These are phyloP conservation scores for Discoglossus pictus DNA, from an alignment of 2,797 vertebrate genomes.

Conservation along the genomic window DNA sequence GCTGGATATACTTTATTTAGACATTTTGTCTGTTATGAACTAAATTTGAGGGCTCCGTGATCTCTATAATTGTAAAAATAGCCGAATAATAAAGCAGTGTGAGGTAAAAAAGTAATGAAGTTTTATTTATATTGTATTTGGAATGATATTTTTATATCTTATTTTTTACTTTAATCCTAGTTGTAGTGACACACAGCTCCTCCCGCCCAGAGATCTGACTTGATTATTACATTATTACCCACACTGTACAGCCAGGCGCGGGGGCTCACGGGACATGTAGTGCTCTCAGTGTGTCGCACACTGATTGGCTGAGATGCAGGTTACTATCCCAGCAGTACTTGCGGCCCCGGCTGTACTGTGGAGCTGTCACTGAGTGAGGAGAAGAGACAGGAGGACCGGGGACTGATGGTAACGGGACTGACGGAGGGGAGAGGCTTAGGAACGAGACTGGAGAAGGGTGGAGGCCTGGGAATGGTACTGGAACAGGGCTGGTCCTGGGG, in stretches of 20 bases:
- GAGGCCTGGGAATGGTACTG: background rate
- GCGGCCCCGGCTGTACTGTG: slow-evolving; percentile 4
- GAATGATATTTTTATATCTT: too few species aligned
- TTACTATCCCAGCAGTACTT: slow-evolving; percentile 21
- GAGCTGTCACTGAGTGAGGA: background rate
- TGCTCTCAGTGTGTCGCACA: background rate
- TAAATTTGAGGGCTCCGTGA: too few species aligned
- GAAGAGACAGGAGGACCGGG: background rate
- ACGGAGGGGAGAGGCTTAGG: too few species aligned
- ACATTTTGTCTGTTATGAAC: too few species aligned
- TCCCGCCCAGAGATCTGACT: background rate
- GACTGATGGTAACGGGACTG: slow-evolving; percentile 10
- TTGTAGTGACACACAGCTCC: background rate
- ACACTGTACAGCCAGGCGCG: background rate
- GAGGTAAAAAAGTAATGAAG: slow-evolving; percentile 5
- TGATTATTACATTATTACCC: too few species aligned
- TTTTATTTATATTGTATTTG: too few species aligned
- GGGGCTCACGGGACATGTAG: slow-evolving; percentile 25
- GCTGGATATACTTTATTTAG: too few species aligned
- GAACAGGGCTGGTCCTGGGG: background rate
- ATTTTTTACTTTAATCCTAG: too few species aligned
- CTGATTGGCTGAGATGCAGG: background rate
- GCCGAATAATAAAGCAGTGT: too few species aligned
- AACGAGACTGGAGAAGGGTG: background rate
- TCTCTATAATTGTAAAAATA: too few species aligned